A percentile compares a stretch with the other conserved stretches of the same genome.
phyloP scores from a whole-genome alignment of 2,888 invertebrate species.

The Drosophila cyrtoloma region DNA sequence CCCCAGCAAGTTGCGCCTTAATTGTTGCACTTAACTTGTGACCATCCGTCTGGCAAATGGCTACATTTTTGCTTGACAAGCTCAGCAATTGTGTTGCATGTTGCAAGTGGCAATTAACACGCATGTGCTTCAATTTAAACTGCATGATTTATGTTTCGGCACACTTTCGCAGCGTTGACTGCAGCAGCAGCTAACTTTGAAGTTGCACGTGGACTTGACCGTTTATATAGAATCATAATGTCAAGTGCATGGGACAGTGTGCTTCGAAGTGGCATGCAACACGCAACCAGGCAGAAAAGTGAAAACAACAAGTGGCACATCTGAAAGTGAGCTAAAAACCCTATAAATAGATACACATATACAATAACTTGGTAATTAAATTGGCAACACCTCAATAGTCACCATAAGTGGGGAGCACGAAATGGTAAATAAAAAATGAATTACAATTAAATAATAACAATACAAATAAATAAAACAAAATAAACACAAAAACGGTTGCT shows the following conservation, averaged over 20 bases:
- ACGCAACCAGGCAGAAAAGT: slow-evolving; percentile 52
- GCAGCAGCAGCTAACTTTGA: slow-evolving; percentile 5
- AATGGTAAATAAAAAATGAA: not conserved
- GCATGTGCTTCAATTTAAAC: slow-evolving; percentile 56
- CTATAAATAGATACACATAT: not conserved
- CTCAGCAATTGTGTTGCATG: slow-evolving; percentile 37
- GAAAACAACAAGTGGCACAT: slow-evolving; percentile 42
- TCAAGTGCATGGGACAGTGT: slow-evolving; percentile 58
- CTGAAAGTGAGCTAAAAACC: not conserved
- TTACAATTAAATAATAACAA: not conserved
- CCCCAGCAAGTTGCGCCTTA: slow-evolving; percentile 17
- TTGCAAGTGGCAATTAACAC: slow-evolving; percentile 53
- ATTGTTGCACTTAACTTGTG: slow-evolving; percentile 20
- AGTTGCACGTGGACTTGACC: slow-evolving; percentile 3
- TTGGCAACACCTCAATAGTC: slow-evolving; percentile 37
- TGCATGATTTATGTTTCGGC: slow-evolving; percentile 52
- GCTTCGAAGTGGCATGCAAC: slow-evolving; percentile 42
- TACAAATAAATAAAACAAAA: not conserved
- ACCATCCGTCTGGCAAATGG: slow-evolving; percentile 8
- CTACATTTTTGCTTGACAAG: slow-evolving; percentile 12
- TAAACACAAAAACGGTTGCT: not conserved
- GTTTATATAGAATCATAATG: slow-evolving; percentile 64
- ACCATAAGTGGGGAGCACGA: slow-evolving; percentile 4
- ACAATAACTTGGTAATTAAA: slow-evolving; percentile 32
- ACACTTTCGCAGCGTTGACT: slow-evolving; percentile 63